Evolutionary conservation across 2,888 invertebrate genomes (phyloP).

Genomic region (Calliscelio sp.): DNA sequence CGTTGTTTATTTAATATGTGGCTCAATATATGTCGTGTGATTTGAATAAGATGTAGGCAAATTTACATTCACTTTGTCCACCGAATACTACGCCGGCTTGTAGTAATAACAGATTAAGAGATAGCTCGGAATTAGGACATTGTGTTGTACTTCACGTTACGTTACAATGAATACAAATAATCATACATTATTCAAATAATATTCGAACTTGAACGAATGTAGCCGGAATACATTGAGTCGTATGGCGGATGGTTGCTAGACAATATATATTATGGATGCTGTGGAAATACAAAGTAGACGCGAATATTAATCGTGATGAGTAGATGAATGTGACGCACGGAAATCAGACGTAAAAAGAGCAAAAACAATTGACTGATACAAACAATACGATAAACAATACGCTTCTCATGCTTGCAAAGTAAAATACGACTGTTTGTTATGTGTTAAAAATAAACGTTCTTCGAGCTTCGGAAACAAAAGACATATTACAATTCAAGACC

Average conservation of each 20-base stretch:
- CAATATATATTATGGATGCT: slow-evolving; percentile 28
- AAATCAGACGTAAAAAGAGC: slow-evolving; percentile 3
- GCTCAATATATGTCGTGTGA: neutral
- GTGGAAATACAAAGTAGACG: slow-evolving; percentile 14
- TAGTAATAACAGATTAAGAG: slow-evolving; percentile 39
- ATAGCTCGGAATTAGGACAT: slow-evolving; percentile 37
- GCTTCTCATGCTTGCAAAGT: neutral
- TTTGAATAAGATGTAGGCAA: slow-evolving; percentile 3
- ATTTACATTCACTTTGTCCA: slow-evolving; percentile 42
- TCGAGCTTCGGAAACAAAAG: neutral
- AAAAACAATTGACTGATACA: slow-evolving; percentile 5
- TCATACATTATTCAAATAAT: slow-evolving; percentile 56
- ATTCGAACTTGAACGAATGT: slow-evolving; percentile 31
- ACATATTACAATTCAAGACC: no score
- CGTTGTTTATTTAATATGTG: neutral
- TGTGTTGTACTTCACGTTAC: slow-evolving; percentile 28
- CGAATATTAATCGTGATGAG: slow-evolving; percentile 25
- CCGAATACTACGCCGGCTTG: neutral
- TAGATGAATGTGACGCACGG: neutral
- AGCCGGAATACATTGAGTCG: slow-evolving; percentile 19
- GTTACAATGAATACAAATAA: slow-evolving; percentile 38
- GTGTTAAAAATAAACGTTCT: neutral
- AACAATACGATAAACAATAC: neutral
- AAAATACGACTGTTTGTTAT: slow-evolving; percentile 8
- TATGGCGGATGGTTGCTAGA: slow-evolving; percentile 17